phyloP scores from a whole-genome alignment of 2,113 vertebrate species.

The Brienomyrus longianalis region DNA sequence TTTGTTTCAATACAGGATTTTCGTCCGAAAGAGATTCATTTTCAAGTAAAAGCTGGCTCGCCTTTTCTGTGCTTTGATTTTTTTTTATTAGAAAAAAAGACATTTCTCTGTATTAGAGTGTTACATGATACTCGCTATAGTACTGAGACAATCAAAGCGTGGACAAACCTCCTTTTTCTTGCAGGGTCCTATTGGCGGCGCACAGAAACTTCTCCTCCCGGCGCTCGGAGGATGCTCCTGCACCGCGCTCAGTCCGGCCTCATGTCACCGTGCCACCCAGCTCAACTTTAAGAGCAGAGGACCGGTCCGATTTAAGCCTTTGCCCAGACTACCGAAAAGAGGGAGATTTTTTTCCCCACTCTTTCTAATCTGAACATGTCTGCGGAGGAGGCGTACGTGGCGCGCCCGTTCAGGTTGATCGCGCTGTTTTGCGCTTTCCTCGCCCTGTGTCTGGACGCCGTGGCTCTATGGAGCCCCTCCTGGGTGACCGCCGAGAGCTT shows the following conservation, averaged over 20 bases:
- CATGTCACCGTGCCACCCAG: not conserved
- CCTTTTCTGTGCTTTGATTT: not conserved
- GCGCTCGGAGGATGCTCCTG: not conserved
- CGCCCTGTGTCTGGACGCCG: slow-evolving; percentile 63
- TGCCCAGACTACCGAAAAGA: not conserved
- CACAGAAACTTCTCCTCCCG: not conserved
- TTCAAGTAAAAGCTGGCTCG: not conserved
- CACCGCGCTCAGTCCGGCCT: not conserved
- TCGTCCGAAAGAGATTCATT: not conserved
- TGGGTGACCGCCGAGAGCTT: slow-evolving; percentile 73
- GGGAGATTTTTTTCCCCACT: not conserved
- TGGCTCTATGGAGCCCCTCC: slow-evolving; percentile 64
- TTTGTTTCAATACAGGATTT: not conserved
- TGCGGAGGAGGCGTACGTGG: slow-evolving; percentile 54
- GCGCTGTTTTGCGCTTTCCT: slow-evolving; percentile 68
- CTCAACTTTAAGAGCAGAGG: slow-evolving; percentile 5
- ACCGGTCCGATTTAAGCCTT: not conserved
- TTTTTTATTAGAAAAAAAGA: not conserved
- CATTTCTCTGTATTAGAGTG: not conserved
- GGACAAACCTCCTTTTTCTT: not conserved
- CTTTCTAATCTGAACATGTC: slow-evolving; percentile 44
- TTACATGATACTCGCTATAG: not conserved
- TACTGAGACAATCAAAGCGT: not conserved
- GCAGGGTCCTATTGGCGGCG: slow-evolving; percentile 9
- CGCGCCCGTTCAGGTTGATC: slow-evolving; percentile 66